These are phyloP conservation scores for Drymonia ruficornis DNA, from an alignment of 2,888 invertebrate species.

Conservation along the genomic window DNA sequence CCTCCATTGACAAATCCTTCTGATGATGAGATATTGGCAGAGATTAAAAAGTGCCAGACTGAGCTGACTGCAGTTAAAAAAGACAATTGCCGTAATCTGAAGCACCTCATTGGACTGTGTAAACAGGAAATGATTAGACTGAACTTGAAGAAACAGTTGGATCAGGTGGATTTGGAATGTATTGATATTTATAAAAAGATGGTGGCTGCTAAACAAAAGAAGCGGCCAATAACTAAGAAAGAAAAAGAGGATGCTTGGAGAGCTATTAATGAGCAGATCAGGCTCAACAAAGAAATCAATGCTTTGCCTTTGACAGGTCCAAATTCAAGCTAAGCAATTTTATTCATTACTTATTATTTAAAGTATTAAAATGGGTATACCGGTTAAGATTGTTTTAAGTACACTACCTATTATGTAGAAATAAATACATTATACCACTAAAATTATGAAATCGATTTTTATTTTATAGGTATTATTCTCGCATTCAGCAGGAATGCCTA, in stretches of 20 bases:
- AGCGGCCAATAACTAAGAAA: conserved; percentile 90
- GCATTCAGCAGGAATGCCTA: no score
- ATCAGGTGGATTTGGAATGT: conserved; percentile 89
- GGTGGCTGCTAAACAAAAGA: conserved; percentile 91
- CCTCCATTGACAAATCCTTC: conserved; percentile 86
- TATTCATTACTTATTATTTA: conserved; percentile 27
- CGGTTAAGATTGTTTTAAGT: conserved; percentile 1
- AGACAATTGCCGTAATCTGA: conserved; percentile 91
- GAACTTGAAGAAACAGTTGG: conserved; percentile 90
- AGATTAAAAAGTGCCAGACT: conserved; percentile 94
- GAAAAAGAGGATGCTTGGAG: conserved; percentile 93
- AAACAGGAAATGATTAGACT: conserved; percentile 92
- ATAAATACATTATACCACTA: conserved; percentile 26
- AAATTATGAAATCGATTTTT: conserved; percentile 10
- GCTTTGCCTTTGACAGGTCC: conserved; percentile 78
- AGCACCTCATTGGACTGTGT: conserved; percentile 88
- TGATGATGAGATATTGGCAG: conserved; percentile 94
- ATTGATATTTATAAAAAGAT: conserved; percentile 95
- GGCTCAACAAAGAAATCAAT: conserved; percentile 81
- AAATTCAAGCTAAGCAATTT: conserved; percentile 67
- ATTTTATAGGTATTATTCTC: conserved; percentile 8
- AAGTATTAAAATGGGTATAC: background rate
- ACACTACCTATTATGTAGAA: conserved; percentile 18
- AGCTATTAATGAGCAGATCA: conserved; percentile 87
- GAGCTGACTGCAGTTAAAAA: conserved; percentile 91